These are phyloP conservation scores for Onychomys leucogaster DNA, from an alignment of 2,797 vertebrate species.

Conservation along the genomic window DNA sequence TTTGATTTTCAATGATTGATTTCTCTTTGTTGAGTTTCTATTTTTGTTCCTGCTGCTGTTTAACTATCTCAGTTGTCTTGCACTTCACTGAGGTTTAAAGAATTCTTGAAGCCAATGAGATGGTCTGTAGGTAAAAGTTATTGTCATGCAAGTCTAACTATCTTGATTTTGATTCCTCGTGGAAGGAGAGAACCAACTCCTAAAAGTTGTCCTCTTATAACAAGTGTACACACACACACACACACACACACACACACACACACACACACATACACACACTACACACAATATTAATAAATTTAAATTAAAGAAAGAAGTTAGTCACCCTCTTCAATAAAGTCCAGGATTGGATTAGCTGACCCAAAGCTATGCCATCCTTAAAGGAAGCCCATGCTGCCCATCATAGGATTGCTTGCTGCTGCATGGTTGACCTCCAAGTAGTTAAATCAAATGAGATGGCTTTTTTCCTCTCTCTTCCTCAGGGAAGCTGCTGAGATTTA, in stretches of 20 bases:
- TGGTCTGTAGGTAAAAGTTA: not conserved
- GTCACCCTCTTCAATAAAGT: not conserved
- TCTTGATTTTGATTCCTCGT: not conserved
- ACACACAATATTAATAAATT: not conserved
- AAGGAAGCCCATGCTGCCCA: not conserved
- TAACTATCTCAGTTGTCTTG: not conserved
- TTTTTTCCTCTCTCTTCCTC: not conserved
- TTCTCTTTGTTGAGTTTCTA: not conserved
- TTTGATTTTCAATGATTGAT: not conserved
- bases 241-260: not conserved
- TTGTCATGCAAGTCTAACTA: not conserved
- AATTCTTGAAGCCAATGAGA: not conserved
- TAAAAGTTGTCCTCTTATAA: not conserved
- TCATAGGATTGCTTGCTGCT: not conserved
- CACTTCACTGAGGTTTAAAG: not conserved
- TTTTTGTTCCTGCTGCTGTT: not conserved
- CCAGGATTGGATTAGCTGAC: not conserved
- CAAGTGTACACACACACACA: not conserved
- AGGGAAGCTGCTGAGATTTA: not conserved
- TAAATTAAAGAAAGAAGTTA: not conserved
- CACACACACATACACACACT: not conserved
- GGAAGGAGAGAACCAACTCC: not conserved
- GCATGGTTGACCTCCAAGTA: not conserved
- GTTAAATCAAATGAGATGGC: not conserved
- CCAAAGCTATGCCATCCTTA: not conserved